A percentile compares a stretch with the other conserved stretches of the same genome.
Evolutionary conservation across 1,140 invertebrate genomes (phyloP).

Genomic region (Micrasema minimum): DNA sequence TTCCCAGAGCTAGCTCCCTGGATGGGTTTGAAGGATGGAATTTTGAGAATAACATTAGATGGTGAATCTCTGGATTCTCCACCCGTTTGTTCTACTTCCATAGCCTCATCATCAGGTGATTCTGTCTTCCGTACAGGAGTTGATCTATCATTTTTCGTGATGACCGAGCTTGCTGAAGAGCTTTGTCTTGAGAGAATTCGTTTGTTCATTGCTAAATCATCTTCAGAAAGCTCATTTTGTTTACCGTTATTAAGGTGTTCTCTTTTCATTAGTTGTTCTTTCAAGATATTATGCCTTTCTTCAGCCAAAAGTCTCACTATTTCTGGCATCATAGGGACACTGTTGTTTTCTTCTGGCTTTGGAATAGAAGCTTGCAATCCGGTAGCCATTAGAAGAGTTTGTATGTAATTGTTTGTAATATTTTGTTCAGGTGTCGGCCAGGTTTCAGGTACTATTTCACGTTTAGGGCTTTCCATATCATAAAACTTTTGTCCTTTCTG

Average conservation of each 20-base stretch:
- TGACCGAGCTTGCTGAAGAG: constrained; percentile 59
- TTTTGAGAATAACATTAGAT: constrained; percentile 83
- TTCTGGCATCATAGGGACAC: constrained; percentile 65
- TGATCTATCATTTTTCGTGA: constrained; percentile 51
- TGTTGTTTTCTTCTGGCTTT: constrained; percentile 53
- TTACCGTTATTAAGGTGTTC: constrained; percentile 57
- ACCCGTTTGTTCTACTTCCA: constrained; percentile 57
- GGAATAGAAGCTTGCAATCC: constrained; percentile 40
- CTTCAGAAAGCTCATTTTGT: constrained; percentile 58
- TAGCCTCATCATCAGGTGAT: constrained; percentile 53
- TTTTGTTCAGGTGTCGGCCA: constrained; percentile 67
- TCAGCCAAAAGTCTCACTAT: constrained; percentile 70
- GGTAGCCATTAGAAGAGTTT: constrained; percentile 56
- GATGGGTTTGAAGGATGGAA: constrained; percentile 90
- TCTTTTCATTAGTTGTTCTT: constrained; percentile 56
- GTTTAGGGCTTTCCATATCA: constrained; percentile 49
- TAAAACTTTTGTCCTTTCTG: constrained; percentile 59
- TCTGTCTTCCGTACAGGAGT: constrained; percentile 54
- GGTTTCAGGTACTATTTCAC: constrained; percentile 60
- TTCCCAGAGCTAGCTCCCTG: constrained; percentile 68
- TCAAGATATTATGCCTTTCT: constrained; percentile 54
- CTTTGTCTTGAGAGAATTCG: constrained; percentile 57
- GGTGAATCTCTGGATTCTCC: constrained; percentile 61
- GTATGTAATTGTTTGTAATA: constrained; percentile 67
- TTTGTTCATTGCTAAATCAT: constrained; percentile 51